Percentiles rank a stretch among this genome's conserved stretches.
Evolutionary conservation across 2,888 invertebrate genomes (phyloP).

Genomic region (Carterocephalus palaemon): DNA sequence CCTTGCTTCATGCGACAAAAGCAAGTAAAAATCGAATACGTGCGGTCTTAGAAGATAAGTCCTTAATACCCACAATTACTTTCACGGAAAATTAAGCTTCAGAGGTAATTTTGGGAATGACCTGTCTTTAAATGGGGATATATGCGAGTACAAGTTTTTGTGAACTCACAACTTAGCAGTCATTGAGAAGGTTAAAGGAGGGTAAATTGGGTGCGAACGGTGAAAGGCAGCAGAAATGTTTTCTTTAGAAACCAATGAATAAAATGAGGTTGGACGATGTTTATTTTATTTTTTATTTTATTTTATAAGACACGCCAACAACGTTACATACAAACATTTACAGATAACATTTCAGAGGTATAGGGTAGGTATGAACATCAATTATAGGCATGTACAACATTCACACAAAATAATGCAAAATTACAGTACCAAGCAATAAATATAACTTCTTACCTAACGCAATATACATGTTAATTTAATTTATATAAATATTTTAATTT

Average conservation of each 20-base stretch:
- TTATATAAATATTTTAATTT: too few relatives aligned
- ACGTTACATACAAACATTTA: too few relatives aligned
- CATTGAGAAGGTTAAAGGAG: slow-evolving; percentile 3
- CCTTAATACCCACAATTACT: slow-evolving; percentile 15
- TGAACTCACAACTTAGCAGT: slow-evolving; percentile 3
- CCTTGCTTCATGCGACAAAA: slow-evolving; percentile 6
- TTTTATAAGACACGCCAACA: too few relatives aligned
- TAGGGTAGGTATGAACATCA: too few relatives aligned
- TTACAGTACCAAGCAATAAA: too few relatives aligned
- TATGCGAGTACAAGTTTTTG: slow-evolving; percentile 5
- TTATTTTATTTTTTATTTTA: slow-evolving; percentile 5
- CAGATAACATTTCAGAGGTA: too few relatives aligned
- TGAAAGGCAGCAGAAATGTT: slow-evolving; percentile 6
- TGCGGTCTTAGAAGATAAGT: slow-evolving; percentile 14
- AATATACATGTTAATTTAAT: too few relatives aligned
- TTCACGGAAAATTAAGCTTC: slow-evolving; percentile 13
- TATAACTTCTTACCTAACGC: too few relatives aligned
- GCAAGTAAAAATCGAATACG: slow-evolving; percentile 13
- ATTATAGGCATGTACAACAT: too few relatives aligned
- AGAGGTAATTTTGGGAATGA: slow-evolving; percentile 9
- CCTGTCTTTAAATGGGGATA: slow-evolving; percentile 7
- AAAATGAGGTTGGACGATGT: slow-evolving; percentile 13
- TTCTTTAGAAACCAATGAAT: slow-evolving; percentile 13
- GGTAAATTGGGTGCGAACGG: slow-evolving; percentile 1
- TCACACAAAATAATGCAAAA: too few relatives aligned